Base-by-base conservation (phyloP, 1,140 invertebrate genomes). In the Palaemon carinicauda region DNA sequence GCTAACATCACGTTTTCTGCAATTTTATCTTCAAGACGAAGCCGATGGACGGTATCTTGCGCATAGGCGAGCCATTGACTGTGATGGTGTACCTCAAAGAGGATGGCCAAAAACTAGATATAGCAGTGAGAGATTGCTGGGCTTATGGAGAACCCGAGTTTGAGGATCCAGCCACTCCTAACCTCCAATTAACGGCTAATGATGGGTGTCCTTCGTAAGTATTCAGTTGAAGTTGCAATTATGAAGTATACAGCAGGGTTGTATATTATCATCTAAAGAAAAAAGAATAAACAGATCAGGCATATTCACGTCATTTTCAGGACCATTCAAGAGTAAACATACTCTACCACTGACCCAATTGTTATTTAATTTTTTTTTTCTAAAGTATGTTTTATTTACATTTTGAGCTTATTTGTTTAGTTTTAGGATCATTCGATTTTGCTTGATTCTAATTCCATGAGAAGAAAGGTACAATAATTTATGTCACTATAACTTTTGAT, bases 101-200 rank as follows among this genome's bases (percentile, higher is more conserved):
- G 90, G 90, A 92, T 1, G 92, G 93, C 54, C 93, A 93, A 60
- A 91, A 93, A 27, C 95, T 94, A 89, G 95, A 95, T 89, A 91
- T 95, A 1, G 93, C 93, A 82, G 94, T 96, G 19, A 92, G 94
- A 78, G 94, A 95, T 90, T 95, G 95, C 90, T 95, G 94, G 93
- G 95, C 95, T 1, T 95, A 94, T 84, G 94, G 95, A 88, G 92
- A 91, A n/a, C 94, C 94, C 78, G 92, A 94, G 60, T 95, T 94
- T 89, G 93, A 94, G 33, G 92, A 92, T 82, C 91, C 92, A 17
- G 92, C 92, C 14, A 94, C 94, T 0, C 93, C 92, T 65, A 94
- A 92, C 88, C 91, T 95, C 19, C 94, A 95, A 89, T 91, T 95
- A 0, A 94, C 94, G 0, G 94, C 94, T 89, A 93, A 92, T 84